Evolutionary conservation across 1,140 invertebrate species (phyloP), one percentile per base, ranked within the genome.

Genomic region (Cotesia typhae): DNA sequence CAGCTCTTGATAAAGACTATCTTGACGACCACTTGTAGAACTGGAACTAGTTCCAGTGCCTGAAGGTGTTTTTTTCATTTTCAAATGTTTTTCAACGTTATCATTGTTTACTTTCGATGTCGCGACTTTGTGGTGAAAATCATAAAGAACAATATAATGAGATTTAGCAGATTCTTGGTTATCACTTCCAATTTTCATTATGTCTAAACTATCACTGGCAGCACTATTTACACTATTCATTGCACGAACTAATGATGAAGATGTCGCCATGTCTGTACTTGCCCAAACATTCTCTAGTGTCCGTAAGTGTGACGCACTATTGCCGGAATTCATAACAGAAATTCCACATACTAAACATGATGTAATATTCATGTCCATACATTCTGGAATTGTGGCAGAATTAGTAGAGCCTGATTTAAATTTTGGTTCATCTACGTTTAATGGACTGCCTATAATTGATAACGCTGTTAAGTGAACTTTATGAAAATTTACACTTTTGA

Each of bases 161-260:
- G 83, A 83, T 38, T 64, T 82, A 2, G 78, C 71, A 7, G 81
- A 73, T 77, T 65, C 76, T 76, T 77, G 77, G 52, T 79, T 79
- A 70, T 82, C 80, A 76, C 77, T 76, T n/a, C 80, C 81, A 65
- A 87, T 82, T 70, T 86, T 85, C 86, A 88, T 88, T 75, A 88
- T 86, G 73, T 88, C 84, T 73, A 85, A 76, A 51, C 79, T 81
- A 65, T 84, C 83, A 55, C 85, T 87, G 72, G 89, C 84, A 38
- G 88, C 89, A 79, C 89, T 88, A 78, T 91, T 91, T 14, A 90
- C 89, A 82, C 89, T 88, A 75, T 91, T 91, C 88, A 91, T 89
- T 9, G 89, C 87, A 64, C 89, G 87, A 51, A 91, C 90, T 35
- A 90, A 78, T n/a, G 85, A 86, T 0, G 86, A 86, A 0, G 84